phyloP scores from a whole-genome alignment of 2,113 vertebrate genomes.

The Monopterus albus region DNA sequence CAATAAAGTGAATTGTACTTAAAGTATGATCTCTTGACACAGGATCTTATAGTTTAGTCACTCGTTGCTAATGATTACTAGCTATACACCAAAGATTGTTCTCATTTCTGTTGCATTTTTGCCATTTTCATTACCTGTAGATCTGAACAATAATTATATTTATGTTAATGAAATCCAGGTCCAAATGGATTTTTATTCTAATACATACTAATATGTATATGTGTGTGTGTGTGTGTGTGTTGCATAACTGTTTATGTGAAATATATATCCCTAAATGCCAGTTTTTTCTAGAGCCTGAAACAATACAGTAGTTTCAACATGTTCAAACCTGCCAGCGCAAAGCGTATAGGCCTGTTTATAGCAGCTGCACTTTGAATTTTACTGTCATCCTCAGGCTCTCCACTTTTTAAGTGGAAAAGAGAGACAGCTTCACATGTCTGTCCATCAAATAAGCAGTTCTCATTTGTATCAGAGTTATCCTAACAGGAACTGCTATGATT shows the following conservation, averaged over 20 bases:
- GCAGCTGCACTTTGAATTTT: conserved; percentile 58
- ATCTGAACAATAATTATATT: not conserved
- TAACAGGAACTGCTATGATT: not conserved
- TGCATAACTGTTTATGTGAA: not conserved
- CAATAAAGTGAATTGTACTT: not conserved
- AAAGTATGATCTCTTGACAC: not conserved
- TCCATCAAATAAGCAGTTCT: not conserved
- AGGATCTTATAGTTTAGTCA: not conserved
- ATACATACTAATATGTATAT: no score
- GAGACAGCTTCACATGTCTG: not conserved
- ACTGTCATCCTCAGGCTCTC: conserved; percentile 19
- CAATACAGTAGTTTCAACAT: conserved; percentile 36
- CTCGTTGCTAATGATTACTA: not conserved
- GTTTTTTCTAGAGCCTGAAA: conserved; percentile 41
- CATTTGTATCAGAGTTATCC: not conserved
- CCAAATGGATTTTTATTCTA: no score
- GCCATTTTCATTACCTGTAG: not conserved
- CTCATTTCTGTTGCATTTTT: not conserved
- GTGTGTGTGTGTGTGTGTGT: no score
- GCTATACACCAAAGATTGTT: not conserved
- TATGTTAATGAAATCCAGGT: no score
- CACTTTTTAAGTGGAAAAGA: not conserved
- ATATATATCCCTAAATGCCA: conserved; percentile 35
- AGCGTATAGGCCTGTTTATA: conserved; percentile 39
- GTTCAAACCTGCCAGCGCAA: conserved; percentile 42